phyloP scores from a whole-genome alignment of 1,140 invertebrate genomes.

The Dreissena rostriformis region DNA sequence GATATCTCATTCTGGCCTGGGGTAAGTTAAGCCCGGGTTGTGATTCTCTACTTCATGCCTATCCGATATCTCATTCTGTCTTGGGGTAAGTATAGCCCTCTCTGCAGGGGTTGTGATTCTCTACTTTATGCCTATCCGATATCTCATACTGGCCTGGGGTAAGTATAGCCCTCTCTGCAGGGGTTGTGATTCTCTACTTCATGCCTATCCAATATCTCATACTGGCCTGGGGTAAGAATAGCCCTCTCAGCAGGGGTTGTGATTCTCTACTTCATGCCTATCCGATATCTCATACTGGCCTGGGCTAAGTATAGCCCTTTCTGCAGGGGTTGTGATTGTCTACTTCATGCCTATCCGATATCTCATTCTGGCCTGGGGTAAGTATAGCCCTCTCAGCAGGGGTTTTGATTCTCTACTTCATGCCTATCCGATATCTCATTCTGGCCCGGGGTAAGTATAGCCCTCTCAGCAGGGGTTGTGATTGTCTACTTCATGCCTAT shows the following conservation, averaged over 20 bases:
- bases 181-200: conserved; percentile 91
- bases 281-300: conserved; percentile 94
- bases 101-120: conserved; percentile 89
- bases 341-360: conserved; percentile 96
- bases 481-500: conserved; percentile 96
- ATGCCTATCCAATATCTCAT: conserved; percentile 95
- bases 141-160: conserved; percentile 98
- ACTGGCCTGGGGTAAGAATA: conserved; percentile 93
- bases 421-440: conserved; percentile 96
- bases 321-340: conserved; percentile 89
- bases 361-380: conserved; percentile 96
- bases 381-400: conserved; percentile 86
- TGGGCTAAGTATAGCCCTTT: conserved; percentile 91
- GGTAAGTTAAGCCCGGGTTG: conserved; percentile 87
- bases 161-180: conserved; percentile 86
- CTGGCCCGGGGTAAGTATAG: conserved; percentile 93
- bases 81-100: conserved; percentile 93
- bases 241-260: conserved; percentile 87
- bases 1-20: conserved; percentile 98
- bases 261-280: conserved; percentile 94
- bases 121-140: conserved; percentile 95
- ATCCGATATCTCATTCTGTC: conserved; percentile 95
- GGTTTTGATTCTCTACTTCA: conserved; percentile 91
- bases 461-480: conserved; percentile 86
- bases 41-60: conserved; percentile 95